Conservation (phyloP, 1,140 invertebrate genomes). For the Caenorhabditis inopinata region DNA sequence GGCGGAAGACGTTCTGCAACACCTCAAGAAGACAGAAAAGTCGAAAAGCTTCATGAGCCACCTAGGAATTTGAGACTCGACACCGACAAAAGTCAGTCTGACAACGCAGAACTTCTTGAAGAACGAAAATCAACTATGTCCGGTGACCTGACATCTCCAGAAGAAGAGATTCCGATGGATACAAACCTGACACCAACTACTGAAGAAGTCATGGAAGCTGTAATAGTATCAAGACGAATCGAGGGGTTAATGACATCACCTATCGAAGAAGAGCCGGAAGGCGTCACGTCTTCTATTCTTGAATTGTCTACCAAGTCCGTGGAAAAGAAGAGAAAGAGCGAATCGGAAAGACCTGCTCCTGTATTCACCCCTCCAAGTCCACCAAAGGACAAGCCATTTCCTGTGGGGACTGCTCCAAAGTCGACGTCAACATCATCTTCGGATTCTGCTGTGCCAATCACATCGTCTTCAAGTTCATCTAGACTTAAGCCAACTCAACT, state of each 20-base stretch:
- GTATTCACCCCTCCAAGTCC: slow-evolving; percentile 19
- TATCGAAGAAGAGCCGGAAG: slow-evolving; percentile 21
- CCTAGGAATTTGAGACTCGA: slow-evolving; percentile 1
- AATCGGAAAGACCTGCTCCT: slow-evolving; percentile 12
- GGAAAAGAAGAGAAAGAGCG: neutral
- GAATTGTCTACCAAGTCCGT: neutral
- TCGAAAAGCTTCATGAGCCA: neutral
- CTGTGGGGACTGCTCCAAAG: neutral
- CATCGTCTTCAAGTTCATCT: neutral
- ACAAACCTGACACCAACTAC: slow-evolving; percentile 29
- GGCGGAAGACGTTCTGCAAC: slow-evolving; percentile 6
- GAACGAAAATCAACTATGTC: slow-evolving; percentile 22
- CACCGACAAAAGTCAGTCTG: slow-evolving; percentile 25
- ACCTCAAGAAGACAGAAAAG: slow-evolving; percentile 9
- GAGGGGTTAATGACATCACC: slow-evolving; percentile 10
- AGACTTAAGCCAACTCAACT: slow-evolving; percentile 4
- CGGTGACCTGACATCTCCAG: slow-evolving; percentile 33
- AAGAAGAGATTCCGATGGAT: slow-evolving; percentile 42
- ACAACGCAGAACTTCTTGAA: slow-evolving; percentile 15
- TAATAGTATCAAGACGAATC: slow-evolving; percentile 12
- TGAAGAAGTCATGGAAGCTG: slow-evolving; percentile 12
- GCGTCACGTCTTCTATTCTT: slow-evolving; percentile 3
- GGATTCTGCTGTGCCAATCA: neutral
- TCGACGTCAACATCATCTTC: neutral
- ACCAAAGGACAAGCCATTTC: slow-evolving; percentile 5